These are phyloP conservation scores for Panagrolaimus sp. DNA, from an alignment of 1,140 invertebrate species.

Conservation along the genomic window DNA sequence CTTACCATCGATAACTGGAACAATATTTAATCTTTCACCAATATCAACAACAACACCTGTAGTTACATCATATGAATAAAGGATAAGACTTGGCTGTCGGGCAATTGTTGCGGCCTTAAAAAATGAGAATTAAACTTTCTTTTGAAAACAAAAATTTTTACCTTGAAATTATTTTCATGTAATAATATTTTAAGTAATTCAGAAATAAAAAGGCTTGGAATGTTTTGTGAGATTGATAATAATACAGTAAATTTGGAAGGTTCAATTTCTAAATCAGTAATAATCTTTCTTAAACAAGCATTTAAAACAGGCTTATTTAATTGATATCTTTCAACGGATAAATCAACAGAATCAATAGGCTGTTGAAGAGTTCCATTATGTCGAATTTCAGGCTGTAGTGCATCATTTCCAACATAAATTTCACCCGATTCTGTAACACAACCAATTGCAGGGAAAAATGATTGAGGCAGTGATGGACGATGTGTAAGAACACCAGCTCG, in stretches of 20 bases:
- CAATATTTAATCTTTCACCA: conserved; percentile 65
- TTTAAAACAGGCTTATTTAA: conserved; percentile 56
- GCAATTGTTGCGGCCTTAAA: conserved; percentile 63
- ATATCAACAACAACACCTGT: conserved; percentile 68
- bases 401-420: conserved; percentile 63
- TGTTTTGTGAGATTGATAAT: conserved; percentile 53
- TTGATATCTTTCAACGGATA: conserved; percentile 64
- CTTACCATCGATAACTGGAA: conserved; percentile 66
- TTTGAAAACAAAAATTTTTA: conserved; percentile 60
- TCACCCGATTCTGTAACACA: conserved; percentile 60
- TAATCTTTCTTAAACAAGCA: conserved; percentile 41
- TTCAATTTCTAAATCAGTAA: conserved; percentile 45
- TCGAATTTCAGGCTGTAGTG: conserved; percentile 61
- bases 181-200: conserved; percentile 44
- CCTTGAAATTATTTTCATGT: conserved; percentile 50
- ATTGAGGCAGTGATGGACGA: conserved; percentile 63
- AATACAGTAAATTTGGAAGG: conserved; percentile 49
- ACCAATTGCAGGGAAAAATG: conserved; percentile 65
- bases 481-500: conserved; percentile 65
- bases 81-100: conserved; percentile 64
- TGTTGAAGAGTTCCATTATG: conserved; percentile 44
- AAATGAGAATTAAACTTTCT: conserved; percentile 59
- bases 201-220: conserved; percentile 44
- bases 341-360: conserved; percentile 60
- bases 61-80: conserved; percentile 66